phyloP scores from a whole-genome alignment of 1,140 invertebrate species.

The Mactra quadrangularis region DNA sequence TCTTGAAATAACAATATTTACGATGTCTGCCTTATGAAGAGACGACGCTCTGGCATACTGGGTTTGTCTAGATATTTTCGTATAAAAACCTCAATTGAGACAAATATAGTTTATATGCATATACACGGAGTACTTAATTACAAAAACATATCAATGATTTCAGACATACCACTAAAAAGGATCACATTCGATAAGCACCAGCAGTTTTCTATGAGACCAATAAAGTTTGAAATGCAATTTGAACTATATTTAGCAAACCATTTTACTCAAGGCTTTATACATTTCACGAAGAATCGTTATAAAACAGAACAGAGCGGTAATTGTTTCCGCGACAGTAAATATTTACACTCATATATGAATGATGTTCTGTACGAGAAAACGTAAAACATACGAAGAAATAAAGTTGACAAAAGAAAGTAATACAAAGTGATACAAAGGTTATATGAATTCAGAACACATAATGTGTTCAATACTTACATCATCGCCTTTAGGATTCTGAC shows the following conservation, averaged over 20 bases:
- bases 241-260: too few species aligned
- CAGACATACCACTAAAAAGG: neutral
- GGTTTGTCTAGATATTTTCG: neutral
- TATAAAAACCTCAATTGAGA: neutral
- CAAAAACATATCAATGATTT: neutral
- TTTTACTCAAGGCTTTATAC: too few species aligned
- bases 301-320: neutral
- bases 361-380: neutral
- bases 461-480: constrained; percentile 35
- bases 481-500: constrained; percentile 45
- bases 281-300: neutral
- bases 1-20: neutral
- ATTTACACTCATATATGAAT: neutral
- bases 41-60: neutral
- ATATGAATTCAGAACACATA: neutral
- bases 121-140: neutral
- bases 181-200: too few species aligned
- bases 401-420: neutral
- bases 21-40: neutral
- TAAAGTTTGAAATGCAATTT: too few species aligned
- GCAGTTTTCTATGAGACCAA: too few species aligned
- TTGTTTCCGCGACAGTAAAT: neutral
- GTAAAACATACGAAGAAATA: neutral
- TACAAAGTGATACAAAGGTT: neutral
- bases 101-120: neutral